A percentile compares a stretch with the other conserved stretches of the same genome.
Evolutionary conservation across 2,113 vertebrate species (phyloP).

Genomic region (Gadus chalcogrammus): DNA sequence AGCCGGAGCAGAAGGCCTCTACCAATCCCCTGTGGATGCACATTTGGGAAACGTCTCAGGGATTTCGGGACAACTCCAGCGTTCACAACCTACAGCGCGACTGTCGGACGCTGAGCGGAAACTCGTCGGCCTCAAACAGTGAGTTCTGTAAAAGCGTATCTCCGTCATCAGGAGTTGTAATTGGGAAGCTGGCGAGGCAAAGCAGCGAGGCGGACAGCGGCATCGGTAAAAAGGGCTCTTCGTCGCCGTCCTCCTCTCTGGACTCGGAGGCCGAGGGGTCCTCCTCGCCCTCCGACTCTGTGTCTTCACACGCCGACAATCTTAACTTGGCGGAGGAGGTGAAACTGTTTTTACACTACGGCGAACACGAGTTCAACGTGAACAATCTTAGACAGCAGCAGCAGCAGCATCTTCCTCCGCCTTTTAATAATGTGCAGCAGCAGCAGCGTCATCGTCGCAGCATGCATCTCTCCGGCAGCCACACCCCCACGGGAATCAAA

Average conservation of each 20-base stretch:
- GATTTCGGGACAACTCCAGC: conserved; percentile 65
- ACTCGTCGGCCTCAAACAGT: conserved; percentile 72
- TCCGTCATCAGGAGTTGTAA: conserved; percentile 32
- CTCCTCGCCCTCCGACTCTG: conserved; percentile 47
- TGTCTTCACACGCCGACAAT: conserved; percentile 58
- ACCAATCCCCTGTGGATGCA: conserved; percentile 94
- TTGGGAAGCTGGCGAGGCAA: conserved; percentile 54
- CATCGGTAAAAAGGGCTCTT: conserved; percentile 62
- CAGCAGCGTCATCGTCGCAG: conserved; percentile 60
- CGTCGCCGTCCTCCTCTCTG: conserved; percentile 66
- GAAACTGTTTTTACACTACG: conserved; percentile 48
- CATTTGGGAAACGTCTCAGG: conserved; percentile 92
- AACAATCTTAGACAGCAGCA: conserved; percentile 45
- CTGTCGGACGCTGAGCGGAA: conserved; percentile 64
- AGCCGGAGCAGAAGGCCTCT: conserved; percentile 93
- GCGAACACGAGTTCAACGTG: conserved; percentile 55
- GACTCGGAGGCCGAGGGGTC: conserved; percentile 70
- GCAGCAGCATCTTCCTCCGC: conserved; percentile 40
- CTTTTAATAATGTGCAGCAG: conserved; percentile 38
- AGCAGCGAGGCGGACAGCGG: conserved; percentile 46
- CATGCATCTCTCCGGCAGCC: conserved; percentile 62
- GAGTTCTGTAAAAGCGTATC: conserved; percentile 60
- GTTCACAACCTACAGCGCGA: conserved; percentile 69
- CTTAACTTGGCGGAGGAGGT: conserved; percentile 58
- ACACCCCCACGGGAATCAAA: conserved; percentile 64